Percentiles rank a stretch among this genome's conserved stretches.
Evolutionary conservation across 2,797 vertebrate species (phyloP).

Genomic region (Gadopsis marmoratus): DNA sequence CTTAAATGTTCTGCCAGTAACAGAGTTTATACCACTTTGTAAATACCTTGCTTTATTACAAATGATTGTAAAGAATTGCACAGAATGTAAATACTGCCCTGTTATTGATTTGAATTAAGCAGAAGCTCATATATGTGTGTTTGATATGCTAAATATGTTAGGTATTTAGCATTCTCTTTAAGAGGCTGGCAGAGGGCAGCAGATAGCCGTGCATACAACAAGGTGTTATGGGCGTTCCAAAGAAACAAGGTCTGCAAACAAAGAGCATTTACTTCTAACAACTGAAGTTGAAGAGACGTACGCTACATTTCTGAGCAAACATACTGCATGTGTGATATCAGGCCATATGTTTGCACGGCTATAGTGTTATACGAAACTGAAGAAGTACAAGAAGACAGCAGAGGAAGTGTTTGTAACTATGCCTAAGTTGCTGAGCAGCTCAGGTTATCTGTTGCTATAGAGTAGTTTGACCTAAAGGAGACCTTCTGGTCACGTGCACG

Average conservation of each 20-base stretch:
- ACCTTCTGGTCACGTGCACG: background rate
- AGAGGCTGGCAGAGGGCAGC: background rate
- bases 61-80: background rate
- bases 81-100: background rate
- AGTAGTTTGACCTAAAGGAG: background rate
- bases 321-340: background rate
- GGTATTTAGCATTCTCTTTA: background rate
- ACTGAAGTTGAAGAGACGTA: background rate
- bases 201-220: constrained; percentile 2
- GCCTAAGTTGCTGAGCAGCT: background rate
- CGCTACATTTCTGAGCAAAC: constrained; percentile 18
- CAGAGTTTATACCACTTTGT: background rate
- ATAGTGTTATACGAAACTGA: background rate
- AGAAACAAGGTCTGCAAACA: constrained; percentile 18
- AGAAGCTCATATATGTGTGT: background rate
- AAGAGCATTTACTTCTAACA: constrained; percentile 1
- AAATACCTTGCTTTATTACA: background rate
- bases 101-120: background rate
- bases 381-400: background rate
- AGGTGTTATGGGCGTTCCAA: background rate
- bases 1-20: background rate
- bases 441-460: background rate
- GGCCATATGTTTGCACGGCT: background rate
- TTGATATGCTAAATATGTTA: accelerated
- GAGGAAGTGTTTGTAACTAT: too few relatives aligned